Conservation (phyloP, 2,888 invertebrate genomes). For the Patella depressa region DNA sequence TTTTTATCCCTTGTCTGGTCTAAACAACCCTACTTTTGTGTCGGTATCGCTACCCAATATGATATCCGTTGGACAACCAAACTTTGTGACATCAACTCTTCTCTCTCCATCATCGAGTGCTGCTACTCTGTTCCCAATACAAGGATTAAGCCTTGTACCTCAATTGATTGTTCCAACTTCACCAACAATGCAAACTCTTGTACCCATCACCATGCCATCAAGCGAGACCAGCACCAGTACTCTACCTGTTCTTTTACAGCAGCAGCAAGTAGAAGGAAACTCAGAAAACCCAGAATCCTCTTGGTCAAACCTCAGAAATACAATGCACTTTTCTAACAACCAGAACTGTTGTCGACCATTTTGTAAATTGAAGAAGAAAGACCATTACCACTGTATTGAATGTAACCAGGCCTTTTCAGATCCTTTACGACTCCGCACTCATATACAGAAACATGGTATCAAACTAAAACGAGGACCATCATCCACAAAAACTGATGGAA, state of each 20-base stretch:
- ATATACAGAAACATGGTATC: constrained; percentile 79
- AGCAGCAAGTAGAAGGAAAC: constrained; percentile 36
- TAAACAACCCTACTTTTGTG: constrained; percentile 12
- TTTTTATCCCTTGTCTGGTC: constrained; percentile 85
- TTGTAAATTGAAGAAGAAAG: constrained; percentile 84
- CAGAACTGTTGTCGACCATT: constrained; percentile 81
- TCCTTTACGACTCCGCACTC: constrained; percentile 78
- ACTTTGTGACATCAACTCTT: neutral
- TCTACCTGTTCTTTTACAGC: constrained; percentile 53
- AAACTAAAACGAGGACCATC: constrained; percentile 44
- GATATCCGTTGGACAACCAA: neutral
- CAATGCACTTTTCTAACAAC: constrained; percentile 63
- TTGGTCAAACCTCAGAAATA: constrained; percentile 54
- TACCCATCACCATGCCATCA: constrained; percentile 23
- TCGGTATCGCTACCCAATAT: neutral
- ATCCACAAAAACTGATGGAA: neutral
- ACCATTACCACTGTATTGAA: constrained; percentile 84
- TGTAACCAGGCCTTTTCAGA: constrained; percentile 88
- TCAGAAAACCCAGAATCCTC: constrained; percentile 39
- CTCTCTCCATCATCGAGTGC: neutral
- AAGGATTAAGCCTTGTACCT: constrained; percentile 17
- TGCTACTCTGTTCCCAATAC: constrained; percentile 9
- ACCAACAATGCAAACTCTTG: constrained; percentile 28
- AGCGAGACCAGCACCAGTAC: constrained; percentile 32
- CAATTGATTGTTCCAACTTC: constrained; percentile 17